phyloP scores from a whole-genome alignment of 2,113 vertebrate genomes.

The Myrmecophaga tridactyla region DNA sequence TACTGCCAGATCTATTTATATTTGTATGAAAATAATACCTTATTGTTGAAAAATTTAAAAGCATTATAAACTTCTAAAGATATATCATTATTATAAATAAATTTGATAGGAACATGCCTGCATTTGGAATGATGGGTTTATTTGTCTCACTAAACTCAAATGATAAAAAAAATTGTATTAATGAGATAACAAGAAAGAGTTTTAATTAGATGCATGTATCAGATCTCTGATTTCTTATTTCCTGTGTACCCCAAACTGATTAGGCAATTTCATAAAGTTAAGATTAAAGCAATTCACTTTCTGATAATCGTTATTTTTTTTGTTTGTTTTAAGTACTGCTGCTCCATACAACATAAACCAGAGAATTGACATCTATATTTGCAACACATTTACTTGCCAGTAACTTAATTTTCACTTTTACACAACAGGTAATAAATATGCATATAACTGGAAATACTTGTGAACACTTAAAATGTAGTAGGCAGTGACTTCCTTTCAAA shows the following conservation, averaged over 20 bases:
- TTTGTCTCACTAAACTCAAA: not conserved
- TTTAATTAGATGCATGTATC: conserved; percentile 20
- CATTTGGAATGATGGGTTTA: not conserved
- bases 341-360: not conserved
- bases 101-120: not conserved
- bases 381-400: not conserved
- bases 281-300: conserved; percentile 24
- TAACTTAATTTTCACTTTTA: not conserved
- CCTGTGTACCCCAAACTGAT: not conserved
- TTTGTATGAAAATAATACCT: not conserved
- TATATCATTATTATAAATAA: not conserved
- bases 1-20: not conserved
- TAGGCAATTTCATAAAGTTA: conserved; percentile 33
- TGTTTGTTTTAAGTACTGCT: not conserved
- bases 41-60: not conserved
- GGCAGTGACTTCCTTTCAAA: not conserved
- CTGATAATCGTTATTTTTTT: not conserved
- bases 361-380: not conserved
- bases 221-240: conserved; percentile 46
- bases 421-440: not conserved
- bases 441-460: conserved; percentile 1
- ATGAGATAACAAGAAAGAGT: not conserved
- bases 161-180: not conserved
- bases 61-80: not conserved
- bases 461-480: conserved; percentile 6